Evolutionary conservation across 2,113 vertebrate species (phyloP), one percentile per base, ranked within the genome.

Genomic region (Jacana jacana): DNA sequence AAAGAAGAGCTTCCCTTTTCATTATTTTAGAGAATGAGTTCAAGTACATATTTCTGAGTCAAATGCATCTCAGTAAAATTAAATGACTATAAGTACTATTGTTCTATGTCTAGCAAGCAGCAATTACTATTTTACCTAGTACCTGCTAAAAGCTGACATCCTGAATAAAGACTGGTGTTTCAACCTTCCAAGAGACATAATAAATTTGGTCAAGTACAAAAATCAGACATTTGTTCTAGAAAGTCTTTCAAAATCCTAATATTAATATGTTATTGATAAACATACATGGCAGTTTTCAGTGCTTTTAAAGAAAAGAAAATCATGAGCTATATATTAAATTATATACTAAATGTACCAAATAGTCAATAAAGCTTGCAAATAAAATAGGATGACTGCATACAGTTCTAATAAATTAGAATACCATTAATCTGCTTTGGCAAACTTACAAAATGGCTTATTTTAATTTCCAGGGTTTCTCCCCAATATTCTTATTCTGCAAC

Each of bases 371-470:
- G 60, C 6, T 83, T 52, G 19, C 24, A 88, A 79, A 77, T 91
- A 93, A 69, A 91, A 52, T 19, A 84, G n/a, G n/a, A 58, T 51
- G 37, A 65, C 1, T 73, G 39, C 42, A 55, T 61, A 86, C 8
- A 73, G 37, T 46, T 85, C 51, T 75, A 86, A 81, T 75, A 92
- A 91, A 82, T 77, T 48, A 75, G 22, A 80, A 82, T n/a, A 75
- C 27, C 40, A 23, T 71, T 92, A 70, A 70, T 31, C 49, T 3
- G 4, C 48, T 85, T 81, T 75, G n/a, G 49, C 20, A 87, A 91
- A 91, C 24, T 64, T 89, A 57, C 46, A 94, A 94, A 93, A 86
- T 39, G 77, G 48, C 6, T 96, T 91, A 30, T 91, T 89, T 88
- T 78, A 40, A 81, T 86, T 86, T 51, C 49, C 52, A 44, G 44